phyloP scores from a whole-genome alignment of 37 sponge, comb jelly and placozoan species.

The Beroe forskalii region DNA sequence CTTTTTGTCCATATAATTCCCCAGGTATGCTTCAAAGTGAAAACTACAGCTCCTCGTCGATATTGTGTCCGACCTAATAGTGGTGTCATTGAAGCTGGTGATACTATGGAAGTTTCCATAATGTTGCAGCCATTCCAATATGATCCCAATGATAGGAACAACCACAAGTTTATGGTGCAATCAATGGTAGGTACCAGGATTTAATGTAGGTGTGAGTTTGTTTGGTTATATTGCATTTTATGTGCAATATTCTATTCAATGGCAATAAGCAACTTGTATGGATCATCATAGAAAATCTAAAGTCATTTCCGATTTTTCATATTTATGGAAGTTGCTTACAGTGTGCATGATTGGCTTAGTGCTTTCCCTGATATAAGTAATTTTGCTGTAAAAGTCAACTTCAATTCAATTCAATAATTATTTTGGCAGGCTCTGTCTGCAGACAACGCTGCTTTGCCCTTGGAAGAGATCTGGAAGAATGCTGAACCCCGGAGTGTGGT shows the following conservation, averaged over 20 bases:
- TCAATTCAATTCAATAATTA: too few species aligned
- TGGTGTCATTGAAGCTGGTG: slow-evolving; percentile 73
- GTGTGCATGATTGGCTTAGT: too few species aligned
- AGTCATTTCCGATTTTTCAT: too few species aligned
- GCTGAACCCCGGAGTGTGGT: slow-evolving; percentile 70
- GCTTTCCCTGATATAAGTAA: too few species aligned
- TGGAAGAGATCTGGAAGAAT: slow-evolving; percentile 71
- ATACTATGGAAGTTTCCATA: slow-evolving; percentile 73
- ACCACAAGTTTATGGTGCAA: slow-evolving; percentile 99
- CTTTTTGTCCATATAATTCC: not conserved
- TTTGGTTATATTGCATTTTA: too few species aligned
- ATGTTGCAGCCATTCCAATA: slow-evolving; percentile 88
- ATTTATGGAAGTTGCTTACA: too few species aligned
- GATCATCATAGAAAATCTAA: too few species aligned
- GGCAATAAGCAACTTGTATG: too few species aligned
- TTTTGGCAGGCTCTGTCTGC: not conserved
- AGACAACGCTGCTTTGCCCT: not conserved
- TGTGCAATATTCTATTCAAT: too few species aligned
- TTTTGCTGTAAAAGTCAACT: too few species aligned
- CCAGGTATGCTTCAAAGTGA: slow-evolving; percentile 88
- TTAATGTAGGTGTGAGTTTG: too few species aligned
- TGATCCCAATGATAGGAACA: slow-evolving; percentile 67
- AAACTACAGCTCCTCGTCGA: slow-evolving; percentile 94
- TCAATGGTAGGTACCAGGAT: slow-evolving; percentile 82
- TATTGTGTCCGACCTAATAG: slow-evolving; percentile 98